Base-by-base conservation (phyloP, 1,140 invertebrate species). In the Meloidogyne hapla region DNA sequence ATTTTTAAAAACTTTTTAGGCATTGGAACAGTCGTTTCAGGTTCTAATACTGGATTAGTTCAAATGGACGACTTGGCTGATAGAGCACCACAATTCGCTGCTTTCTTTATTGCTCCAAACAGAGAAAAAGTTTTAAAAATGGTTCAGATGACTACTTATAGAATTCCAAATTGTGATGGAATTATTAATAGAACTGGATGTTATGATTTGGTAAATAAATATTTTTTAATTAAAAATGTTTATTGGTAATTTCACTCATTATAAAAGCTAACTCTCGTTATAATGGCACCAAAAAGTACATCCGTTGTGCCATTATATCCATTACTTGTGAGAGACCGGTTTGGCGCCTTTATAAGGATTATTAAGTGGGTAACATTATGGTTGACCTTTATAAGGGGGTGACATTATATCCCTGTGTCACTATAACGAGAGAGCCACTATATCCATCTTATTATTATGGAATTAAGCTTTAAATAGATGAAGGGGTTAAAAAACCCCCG, bases 91-190 rank as follows among this genome's bases (percentile, higher is more conserved):
- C 56, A 79, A 28, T 84, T 81, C 69, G 84, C 83, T 33, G 84
- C 85, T n/a, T 86, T 86, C 67, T 86, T 69, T 69, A 81, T 86
- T 42, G 70, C 84, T 23, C 85, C 84, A n/a, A 84, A 84, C 68
- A 76, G 83, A n/a, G 84, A 87, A 42, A 83, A 87, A 61, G 80
- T 86, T 9, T 77, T 86, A 69, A 86, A 86, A 77, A 85, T 86
- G 75, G 84, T 86, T 0, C 72, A 78, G 21, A 87, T 86, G 83
- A 79, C 78, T 33, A 72, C 81, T 25, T 69, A 76, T 18, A 63
- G 79, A 23, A 70, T 86, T 28, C 12, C 72, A 26, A 85, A 83
- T 25, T 86, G 85, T 56, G 84, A 86, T 66, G 84, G 85, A 42
- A 65, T 81, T 26, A 79, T 74, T 23, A 86, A 85, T 67, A 69